Percentiles rank a stretch among this genome's conserved stretches.
phyloP scores from a whole-genome alignment of 2,888 invertebrate genomes.

The Herminia tarsipennalis region DNA sequence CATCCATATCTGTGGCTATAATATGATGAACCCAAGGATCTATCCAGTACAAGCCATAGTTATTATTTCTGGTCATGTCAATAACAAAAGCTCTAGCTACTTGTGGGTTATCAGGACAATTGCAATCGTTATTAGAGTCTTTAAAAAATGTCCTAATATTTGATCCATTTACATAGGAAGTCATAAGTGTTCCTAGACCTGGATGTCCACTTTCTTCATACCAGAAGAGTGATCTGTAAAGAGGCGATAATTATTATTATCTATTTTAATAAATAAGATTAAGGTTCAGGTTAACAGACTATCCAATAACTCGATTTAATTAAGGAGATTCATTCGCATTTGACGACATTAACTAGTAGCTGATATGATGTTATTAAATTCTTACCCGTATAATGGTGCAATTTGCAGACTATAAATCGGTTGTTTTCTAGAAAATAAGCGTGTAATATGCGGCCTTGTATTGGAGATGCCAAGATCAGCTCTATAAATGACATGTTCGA shows the following conservation, averaged over 20 bases:
- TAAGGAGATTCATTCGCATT: too few species aligned
- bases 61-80: slow-evolving; percentile 86
- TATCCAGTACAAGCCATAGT: slow-evolving; percentile 87
- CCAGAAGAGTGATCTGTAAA: slow-evolving; percentile 89
- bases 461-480: slow-evolving; percentile 88
- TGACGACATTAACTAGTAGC: too few species aligned
- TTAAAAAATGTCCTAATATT: slow-evolving; percentile 86
- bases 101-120: slow-evolving; percentile 87
- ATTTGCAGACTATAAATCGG: slow-evolving; percentile 89
- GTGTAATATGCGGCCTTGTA: slow-evolving; percentile 78
- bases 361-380: background rate
- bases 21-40: slow-evolving; percentile 87
- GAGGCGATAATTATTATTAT: too few species aligned
- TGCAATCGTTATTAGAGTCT: slow-evolving; percentile 79
- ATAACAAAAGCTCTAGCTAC: slow-evolving; percentile 88
- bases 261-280: too few species aligned
- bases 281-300: too few species aligned
- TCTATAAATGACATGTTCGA: slow-evolving; percentile 85
- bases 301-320: too few species aligned
- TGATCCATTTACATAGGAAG: slow-evolving; percentile 85
- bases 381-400: slow-evolving; percentile 90
- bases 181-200: slow-evolving; percentile 87
- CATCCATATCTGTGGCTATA: slow-evolving; percentile 87
- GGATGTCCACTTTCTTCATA: slow-evolving; percentile 87
- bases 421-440: slow-evolving; percentile 83